Conservation (phyloP, 2,888 invertebrate species). For the Parasteatoda lunata region DNA sequence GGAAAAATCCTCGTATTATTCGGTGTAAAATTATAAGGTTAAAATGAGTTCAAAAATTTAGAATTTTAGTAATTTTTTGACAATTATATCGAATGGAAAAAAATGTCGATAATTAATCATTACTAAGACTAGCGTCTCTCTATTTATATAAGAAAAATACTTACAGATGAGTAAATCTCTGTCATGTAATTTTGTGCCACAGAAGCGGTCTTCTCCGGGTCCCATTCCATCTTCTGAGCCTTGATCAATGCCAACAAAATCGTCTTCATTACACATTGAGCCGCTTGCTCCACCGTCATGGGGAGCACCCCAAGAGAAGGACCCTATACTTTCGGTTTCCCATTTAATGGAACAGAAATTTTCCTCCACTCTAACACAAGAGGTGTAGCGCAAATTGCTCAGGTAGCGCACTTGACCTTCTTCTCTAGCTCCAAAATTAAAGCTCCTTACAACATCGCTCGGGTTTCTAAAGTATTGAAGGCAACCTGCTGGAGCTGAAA, state of each 20-base stretch:
- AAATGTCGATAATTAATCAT: too few species aligned
- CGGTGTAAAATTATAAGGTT: too few species aligned
- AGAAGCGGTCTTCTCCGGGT: slow-evolving; percentile 71
- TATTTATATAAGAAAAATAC: not conserved
- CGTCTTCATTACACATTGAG: slow-evolving; percentile 70
- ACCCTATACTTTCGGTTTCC: slow-evolving; percentile 69
- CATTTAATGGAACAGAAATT: slow-evolving; percentile 71
- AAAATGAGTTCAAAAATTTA: too few species aligned
- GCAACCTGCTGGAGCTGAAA: slow-evolving; percentile 70
- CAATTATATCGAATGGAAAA: too few species aligned
- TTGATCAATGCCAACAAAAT: slow-evolving; percentile 71
- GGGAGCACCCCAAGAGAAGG: slow-evolving; percentile 70
- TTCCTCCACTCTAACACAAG: slow-evolving; percentile 70
- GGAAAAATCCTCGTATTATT: too few species aligned
- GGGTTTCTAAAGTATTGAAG: slow-evolving; percentile 71
- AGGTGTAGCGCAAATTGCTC: slow-evolving; percentile 70
- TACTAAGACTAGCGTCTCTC: too few species aligned
- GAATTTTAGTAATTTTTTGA: too few species aligned
- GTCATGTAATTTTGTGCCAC: slow-evolving; percentile 70
- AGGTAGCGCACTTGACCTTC: slow-evolving; percentile 70
- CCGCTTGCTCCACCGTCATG: slow-evolving; percentile 70
- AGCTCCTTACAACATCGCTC: slow-evolving; percentile 70
- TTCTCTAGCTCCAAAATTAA: slow-evolving; percentile 70
- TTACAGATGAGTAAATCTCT: slow-evolving; percentile 70
- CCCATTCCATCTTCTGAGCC: slow-evolving; percentile 70